Conservation (phyloP, 2,888 invertebrate species). For the Melitaea athalia region DNA sequence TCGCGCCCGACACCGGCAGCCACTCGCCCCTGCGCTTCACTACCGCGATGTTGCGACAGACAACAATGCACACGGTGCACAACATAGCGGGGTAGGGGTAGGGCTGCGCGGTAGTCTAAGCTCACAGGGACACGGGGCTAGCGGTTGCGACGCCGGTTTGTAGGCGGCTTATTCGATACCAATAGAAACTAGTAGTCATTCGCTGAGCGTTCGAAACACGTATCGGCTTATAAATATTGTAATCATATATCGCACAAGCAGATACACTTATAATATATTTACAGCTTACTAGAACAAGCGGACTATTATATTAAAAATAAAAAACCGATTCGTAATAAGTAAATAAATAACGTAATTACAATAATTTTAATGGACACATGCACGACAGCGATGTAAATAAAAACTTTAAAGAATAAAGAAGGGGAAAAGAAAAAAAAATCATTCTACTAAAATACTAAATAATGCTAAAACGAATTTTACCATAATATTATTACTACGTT, state of each 20-base stretch:
- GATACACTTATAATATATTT: conserved; percentile 13
- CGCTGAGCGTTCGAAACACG: conserved; percentile 19
- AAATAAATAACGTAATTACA: conserved; percentile 1
- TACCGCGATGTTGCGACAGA: conserved; percentile 16
- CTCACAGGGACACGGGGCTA: conserved; percentile 25
- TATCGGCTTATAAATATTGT: conserved; percentile 13
- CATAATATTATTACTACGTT: no score
- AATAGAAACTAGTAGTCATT: conserved; percentile 12
- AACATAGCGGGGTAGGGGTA: conserved; percentile 9
- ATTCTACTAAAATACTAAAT: not conserved
- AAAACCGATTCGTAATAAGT: not conserved
- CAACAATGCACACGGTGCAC: conserved; percentile 11
- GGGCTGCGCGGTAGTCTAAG: conserved; percentile 25
- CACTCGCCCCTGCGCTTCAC: conserved; percentile 24
- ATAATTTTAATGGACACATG: not conserved
- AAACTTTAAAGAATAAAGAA: not conserved
- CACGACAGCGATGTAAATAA: not conserved
- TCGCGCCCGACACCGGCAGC: conserved; percentile 42
- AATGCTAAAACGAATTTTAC: no score
- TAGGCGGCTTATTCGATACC: conserved; percentile 12
- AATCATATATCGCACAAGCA: conserved; percentile 12
- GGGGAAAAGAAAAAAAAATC: not conserved
- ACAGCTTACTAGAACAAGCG: conserved; percentile 4
- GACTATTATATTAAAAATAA: not conserved
- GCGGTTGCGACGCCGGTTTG: conserved; percentile 19